Conservation (phyloP, 2,797 vertebrate species). For the Todus mexicanus region DNA sequence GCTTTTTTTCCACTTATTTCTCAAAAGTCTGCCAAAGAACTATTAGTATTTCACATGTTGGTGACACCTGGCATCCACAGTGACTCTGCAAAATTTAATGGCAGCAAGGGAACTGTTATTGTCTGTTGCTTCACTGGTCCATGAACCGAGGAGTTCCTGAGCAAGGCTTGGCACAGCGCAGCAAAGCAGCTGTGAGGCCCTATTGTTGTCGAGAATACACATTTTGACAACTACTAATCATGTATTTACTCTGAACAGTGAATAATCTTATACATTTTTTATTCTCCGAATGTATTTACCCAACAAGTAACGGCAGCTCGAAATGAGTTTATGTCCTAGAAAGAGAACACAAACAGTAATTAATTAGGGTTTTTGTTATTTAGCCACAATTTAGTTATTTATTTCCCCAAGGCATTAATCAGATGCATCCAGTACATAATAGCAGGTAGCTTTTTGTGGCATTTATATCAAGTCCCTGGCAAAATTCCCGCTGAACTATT, state of each 20-base stretch:
- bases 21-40: not conserved
- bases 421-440: not conserved
- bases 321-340: constrained; percentile 19
- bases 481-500: not conserved
- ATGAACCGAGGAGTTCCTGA: constrained; percentile 13
- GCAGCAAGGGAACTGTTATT: constrained; percentile 9
- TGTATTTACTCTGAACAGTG: constrained; percentile 41
- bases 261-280: constrained; percentile 38
- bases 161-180: constrained; percentile 18
- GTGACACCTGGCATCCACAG: not conserved
- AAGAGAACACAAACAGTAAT: constrained; percentile 13
- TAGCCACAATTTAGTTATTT: not conserved
- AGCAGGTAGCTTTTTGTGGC: not conserved
- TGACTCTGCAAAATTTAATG: not conserved
- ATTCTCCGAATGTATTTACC: constrained; percentile 25
- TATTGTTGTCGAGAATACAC: constrained; percentile 4
- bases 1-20: not conserved
- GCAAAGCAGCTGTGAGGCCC: constrained; percentile 50
- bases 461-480: not conserved
- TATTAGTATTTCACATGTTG: not conserved
- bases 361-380: constrained; percentile 17
- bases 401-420: not conserved
- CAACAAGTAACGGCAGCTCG: constrained; percentile 21
- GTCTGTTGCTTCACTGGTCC: constrained; percentile 39
- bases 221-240: constrained; percentile 60